Percentiles rank a stretch among this genome's conserved stretches.
These are phyloP conservation scores for Nymphalis polychloros DNA, from an alignment of 2,888 invertebrate species.

Conservation along the genomic window DNA sequence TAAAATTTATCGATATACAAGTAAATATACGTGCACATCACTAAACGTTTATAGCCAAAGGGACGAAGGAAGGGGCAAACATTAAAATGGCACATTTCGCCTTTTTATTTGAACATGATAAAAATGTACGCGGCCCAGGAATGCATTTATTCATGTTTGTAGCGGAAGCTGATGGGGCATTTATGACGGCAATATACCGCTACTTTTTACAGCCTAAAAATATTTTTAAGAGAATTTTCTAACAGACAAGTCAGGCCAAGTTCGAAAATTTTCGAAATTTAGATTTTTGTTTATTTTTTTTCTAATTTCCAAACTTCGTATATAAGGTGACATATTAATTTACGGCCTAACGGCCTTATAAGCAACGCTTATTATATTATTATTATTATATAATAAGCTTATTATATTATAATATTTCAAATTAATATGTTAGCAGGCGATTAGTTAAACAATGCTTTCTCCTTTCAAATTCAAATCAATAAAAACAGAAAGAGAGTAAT, in stretches of 20 bases:
- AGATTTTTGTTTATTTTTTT: too few species aligned
- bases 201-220: slow-evolving; percentile 13
- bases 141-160: slow-evolving; percentile 45
- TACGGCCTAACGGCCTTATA: too few species aligned
- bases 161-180: slow-evolving; percentile 43
- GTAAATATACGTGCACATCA: slow-evolving; percentile 34
- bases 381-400: too few species aligned
- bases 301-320: too few species aligned
- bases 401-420: too few species aligned
- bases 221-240: not conserved
- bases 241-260: not conserved
- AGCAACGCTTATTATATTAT: too few species aligned
- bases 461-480: too few species aligned
- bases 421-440: too few species aligned
- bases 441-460: too few species aligned
- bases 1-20: not conserved
- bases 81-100: slow-evolving; percentile 62
- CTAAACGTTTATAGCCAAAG: slow-evolving; percentile 51
- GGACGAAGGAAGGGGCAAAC: slow-evolving; percentile 57
- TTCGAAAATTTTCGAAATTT: too few species aligned
- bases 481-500: too few species aligned
- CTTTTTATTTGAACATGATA: slow-evolving; percentile 64
- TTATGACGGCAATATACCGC: slow-evolving; percentile 35
- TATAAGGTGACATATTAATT: too few species aligned
- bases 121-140: slow-evolving; percentile 51